These are phyloP conservation scores for Chionodraco myersi DNA, from an alignment of 2,113 vertebrate genomes.

Conservation along the genomic window DNA sequence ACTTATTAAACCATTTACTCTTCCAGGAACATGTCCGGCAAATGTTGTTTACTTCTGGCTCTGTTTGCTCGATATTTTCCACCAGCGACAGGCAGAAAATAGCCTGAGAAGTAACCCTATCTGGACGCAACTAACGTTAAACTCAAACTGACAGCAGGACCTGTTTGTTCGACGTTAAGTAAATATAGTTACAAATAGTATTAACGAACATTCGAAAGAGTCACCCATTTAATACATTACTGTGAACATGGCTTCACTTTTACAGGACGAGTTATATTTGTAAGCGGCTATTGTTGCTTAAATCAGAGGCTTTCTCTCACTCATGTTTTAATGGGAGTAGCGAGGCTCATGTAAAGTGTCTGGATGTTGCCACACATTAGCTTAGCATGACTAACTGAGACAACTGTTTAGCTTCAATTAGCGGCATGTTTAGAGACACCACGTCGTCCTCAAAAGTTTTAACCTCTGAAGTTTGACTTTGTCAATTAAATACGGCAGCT, in stretches of 20 bases:
- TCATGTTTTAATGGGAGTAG: background rate
- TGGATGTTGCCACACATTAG: too few species aligned
- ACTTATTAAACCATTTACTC: background rate
- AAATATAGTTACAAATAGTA: slow-evolving; percentile 11
- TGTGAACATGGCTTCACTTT: background rate
- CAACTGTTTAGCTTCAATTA: background rate
- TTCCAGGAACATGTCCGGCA: background rate
- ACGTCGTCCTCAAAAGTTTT: slow-evolving; percentile 59
- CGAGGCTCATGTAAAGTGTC: background rate
- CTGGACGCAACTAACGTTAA: slow-evolving; percentile 51
- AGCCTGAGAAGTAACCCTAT: slow-evolving; percentile 35
- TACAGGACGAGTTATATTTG: background rate
- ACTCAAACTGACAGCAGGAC: slow-evolving; percentile 32
- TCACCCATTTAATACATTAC: slow-evolving; percentile 50
- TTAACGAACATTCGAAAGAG: slow-evolving; percentile 3
- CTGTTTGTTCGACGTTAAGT: background rate
- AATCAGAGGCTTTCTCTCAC: background rate
- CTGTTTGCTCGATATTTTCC: slow-evolving; percentile 17
- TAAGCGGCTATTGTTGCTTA: slow-evolving; percentile 36
- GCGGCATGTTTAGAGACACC: background rate
- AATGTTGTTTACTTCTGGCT: background rate
- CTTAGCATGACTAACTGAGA: background rate
- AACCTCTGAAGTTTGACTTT: slow-evolving; percentile 12
- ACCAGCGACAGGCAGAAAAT: background rate
- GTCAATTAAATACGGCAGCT: slow-evolving; percentile 44